Base-by-base conservation (phyloP, 2,888 invertebrate genomes). In the Pyrrhia umbra region DNA sequence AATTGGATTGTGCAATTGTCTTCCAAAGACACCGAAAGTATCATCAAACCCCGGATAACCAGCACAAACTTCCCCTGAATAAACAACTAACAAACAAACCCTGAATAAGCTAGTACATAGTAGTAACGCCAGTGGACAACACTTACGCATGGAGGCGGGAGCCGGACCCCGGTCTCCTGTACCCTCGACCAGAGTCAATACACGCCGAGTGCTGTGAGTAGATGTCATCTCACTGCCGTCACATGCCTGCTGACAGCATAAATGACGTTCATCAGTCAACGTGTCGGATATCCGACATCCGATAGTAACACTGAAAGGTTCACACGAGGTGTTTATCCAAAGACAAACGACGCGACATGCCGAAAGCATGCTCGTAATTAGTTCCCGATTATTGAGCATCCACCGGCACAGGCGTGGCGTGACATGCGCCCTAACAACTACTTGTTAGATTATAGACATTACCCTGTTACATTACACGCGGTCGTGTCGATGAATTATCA, bases 361-460 rank as follows among this genome's bases (percentile, higher is more conserved):
- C 46, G 0, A 18, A 25, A 25, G 18, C 56, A 15, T 37, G 50
- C 34, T 9, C 16, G 25, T 46, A 20, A 68, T 68, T 74, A 61
- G 49, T 58, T 37, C 45, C 37, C 1, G 30, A 46, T 34, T 30
- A 43, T 51, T 23, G 27, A 8, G 25, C 49, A 45, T 52, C 37
- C 4, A 37, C 18, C 23, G 16, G 9, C 15, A 2, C 50, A 25
- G 1, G 52, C 52, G 15, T 6, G 20, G 8, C 16, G 6, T 0
- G 6, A 16, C 20, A 18, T 2, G 27, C 8, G n/a, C 25, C 4
- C 8, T 10, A 20, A 10, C 39, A 16, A 50, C 68, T 25, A 57
- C 55, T 62, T 51, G 21, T 68, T 9, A 30, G 51, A 62, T 54
- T 54, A 74, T 34, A 43, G 15, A 50, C 34, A 68, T n/a, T n/a